phyloP scores from a whole-genome alignment of 2,113 vertebrate species.

The Pseudonaja textilis region DNA sequence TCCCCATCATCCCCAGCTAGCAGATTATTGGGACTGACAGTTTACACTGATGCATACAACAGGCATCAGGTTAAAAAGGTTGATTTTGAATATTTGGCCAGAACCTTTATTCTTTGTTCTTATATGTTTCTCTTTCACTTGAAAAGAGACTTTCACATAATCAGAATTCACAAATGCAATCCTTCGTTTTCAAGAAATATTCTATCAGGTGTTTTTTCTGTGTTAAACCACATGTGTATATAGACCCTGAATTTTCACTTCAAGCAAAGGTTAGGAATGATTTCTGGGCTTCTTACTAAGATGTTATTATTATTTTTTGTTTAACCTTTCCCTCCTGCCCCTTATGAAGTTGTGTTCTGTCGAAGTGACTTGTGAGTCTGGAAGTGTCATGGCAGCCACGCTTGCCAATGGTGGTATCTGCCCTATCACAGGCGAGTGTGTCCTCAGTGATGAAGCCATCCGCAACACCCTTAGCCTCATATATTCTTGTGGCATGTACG shows the following conservation, averaged over 20 bases:
- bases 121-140: neutral
- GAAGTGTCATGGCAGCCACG: conserved; percentile 97
- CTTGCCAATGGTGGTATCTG: conserved; percentile 98
- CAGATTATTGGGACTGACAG: neutral
- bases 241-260: neutral
- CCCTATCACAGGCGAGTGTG: conserved; percentile 87
- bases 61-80: neutral
- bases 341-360: conserved; percentile 87
- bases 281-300: neutral
- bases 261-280: neutral
- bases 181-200: neutral
- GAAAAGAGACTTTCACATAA: neutral
- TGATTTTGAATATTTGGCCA: neutral
- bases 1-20: neutral
- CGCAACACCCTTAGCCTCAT: conserved; percentile 94
- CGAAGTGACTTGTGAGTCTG: conserved; percentile 96
- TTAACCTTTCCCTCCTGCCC: neutral
- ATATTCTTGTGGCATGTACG: conserved; percentile 99
- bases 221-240: neutral
- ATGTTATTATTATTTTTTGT: neutral
- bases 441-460: conserved; percentile 86
- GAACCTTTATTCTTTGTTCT: neutral
- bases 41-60: neutral
- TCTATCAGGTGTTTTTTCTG: neutral
- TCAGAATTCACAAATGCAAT: neutral